Base-by-base conservation (phyloP, 2,888 invertebrate genomes). In the Sinodicranocentrus sp. region DNA sequence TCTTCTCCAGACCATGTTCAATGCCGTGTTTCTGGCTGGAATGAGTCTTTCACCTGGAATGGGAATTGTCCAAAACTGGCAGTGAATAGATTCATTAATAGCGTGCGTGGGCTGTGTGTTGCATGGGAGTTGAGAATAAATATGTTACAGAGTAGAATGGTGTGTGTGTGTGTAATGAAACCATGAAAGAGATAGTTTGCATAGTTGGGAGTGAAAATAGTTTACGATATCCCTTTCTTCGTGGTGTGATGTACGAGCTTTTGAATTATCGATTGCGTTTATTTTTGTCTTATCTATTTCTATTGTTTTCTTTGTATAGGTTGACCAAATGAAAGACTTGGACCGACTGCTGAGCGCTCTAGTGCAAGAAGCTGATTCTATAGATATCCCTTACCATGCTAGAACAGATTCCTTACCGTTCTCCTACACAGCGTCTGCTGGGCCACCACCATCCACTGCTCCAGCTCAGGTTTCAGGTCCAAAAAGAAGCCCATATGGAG, bases 341-440 rank as follows among this genome's bases (percentile, higher is more conserved):
- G 89, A 89, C 71, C 80, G 87, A 44, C 76, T 89, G 15, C 83
- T 89, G 59, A 85, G 84, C 26, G 88, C 88, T 21, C 71, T 89
- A 33, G 85, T 89, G 48, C 86, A 87, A 78, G 88, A 88, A 73
- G 89, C 89, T 5, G 87, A 87, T 21, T 86, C 86, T 17, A 89
- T 89, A 61, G 89, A 89, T 79, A 87, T 88, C 71, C 97, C 97
- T 89, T 97, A 97, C 92, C 97, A 97, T 94, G 96, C 97, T 90
- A 93, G 97, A 90, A 94, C 95, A 89, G 95, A 96, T 91, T 95
- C 95, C 89, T 94, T 95, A 89, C 97, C 97, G 85, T 97, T 97
- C 92, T 95, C 95, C 80, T 97, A 97, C 93, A 86, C 86, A 15
- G 84, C 86, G 19, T 82, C 84, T 0, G 39, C 79, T 21, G 82